Base-by-base conservation (phyloP, 2,888 invertebrate species). In the Callinectes sapidus region DNA sequence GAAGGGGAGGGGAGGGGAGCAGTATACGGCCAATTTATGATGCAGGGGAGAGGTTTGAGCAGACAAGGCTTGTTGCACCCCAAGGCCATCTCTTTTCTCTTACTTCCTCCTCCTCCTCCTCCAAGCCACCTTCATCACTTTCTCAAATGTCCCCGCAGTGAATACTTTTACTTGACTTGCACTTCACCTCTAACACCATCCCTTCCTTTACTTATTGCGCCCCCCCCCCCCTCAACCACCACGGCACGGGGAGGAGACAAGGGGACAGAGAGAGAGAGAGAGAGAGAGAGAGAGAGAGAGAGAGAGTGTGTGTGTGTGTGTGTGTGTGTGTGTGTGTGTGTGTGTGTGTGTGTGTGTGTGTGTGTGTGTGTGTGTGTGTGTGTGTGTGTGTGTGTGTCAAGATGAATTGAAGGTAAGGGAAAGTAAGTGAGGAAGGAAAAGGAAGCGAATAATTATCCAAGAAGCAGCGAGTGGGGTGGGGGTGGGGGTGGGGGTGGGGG, bases 21-120 rank as follows among this genome's bases (percentile, higher is more conserved):
- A 39, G 86, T 8, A 86, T 42, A 87, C 86, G 28, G 87, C 87
- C 42, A 87, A 87, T 28, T 54, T 28, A 87, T 28, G 87, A 87
- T 48, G 81, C 81, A 81, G 81, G 35, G 16, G n/a, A 55, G 54
- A 87, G 48, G 28, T 55, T 48, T 10, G 28, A 16, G 32, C n/a
- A 87, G 35, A 87, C 87, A 48, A 87, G 35, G 35, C 28, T 87
- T 23, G 48, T 28, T n/a, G n/a, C 48, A 87, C 48, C 32, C n/a
- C 54, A 81, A 81, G 81, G 81, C 61, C 55, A 28, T 55, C 61
- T 23, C 54, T 61, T 48, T 48, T 61, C 88, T 61, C 28, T 55
- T 35, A 10, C 32, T 35, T 32, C 54, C 35, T n/a, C 88, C 81
- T 14, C 87, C 14, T 54, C 87, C 55, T 13, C 89, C 35, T n/a